These are phyloP conservation scores for Palaemon carinicauda DNA, from an alignment of 1,140 invertebrate species.

Conservation along the genomic window DNA sequence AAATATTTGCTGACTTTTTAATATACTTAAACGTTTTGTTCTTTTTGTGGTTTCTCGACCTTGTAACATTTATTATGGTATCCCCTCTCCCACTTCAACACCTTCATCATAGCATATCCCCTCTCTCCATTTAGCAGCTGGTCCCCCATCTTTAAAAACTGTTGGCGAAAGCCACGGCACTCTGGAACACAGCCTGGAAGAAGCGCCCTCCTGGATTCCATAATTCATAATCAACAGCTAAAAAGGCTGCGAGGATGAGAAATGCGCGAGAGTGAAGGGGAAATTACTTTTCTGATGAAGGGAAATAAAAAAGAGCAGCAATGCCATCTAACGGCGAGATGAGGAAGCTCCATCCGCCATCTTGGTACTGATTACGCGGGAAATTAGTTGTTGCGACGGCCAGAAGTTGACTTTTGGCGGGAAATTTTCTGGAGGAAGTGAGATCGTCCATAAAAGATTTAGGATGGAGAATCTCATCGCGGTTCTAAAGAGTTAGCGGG, in stretches of 20 bases:
- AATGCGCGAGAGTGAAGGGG: conserved; percentile 41
- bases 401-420: neutral
- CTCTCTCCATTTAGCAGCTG: neutral
- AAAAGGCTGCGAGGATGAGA: conserved; percentile 50
- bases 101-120: neutral
- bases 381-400: conserved; percentile 52
- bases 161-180: neutral
- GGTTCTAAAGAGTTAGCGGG: conserved; percentile 25
- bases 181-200: conserved; percentile 21
- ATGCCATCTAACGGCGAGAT: conserved; percentile 46
- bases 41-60: too few relatives aligned
- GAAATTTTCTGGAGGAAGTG: conserved; percentile 35
- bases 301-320: conserved; percentile 41
- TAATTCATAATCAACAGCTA: conserved; percentile 53
- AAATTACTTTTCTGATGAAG: conserved; percentile 53
- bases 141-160: conserved; percentile 19
- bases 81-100: neutral
- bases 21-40: too few relatives aligned
- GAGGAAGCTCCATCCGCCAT: conserved; percentile 29
- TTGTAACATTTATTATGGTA: too few relatives aligned
- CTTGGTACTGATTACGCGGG: conserved; percentile 56
- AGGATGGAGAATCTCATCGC: conserved; percentile 16
- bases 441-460: conserved; percentile 31
- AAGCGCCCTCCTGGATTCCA: conserved; percentile 38
- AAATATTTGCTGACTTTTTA: too few relatives aligned